These are phyloP conservation scores for Cephus cinctus DNA, from an alignment of 1,140 invertebrate genomes.

Conservation along the genomic window DNA sequence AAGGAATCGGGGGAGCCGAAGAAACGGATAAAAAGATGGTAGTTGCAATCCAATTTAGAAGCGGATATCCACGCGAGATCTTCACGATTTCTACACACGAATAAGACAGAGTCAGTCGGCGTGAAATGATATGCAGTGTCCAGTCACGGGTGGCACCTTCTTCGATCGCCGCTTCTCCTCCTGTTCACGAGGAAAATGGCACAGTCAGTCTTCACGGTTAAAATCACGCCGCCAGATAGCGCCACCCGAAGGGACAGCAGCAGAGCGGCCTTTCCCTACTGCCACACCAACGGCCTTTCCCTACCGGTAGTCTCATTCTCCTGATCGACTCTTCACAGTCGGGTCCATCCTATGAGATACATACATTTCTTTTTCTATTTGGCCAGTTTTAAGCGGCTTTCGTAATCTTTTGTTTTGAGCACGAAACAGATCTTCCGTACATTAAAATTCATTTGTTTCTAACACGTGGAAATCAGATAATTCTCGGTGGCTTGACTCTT, in stretches of 20 bases:
- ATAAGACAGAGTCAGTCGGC: slow-evolving; percentile 48
- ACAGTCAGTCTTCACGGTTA: slow-evolving; percentile 19
- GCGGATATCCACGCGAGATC: slow-evolving; percentile 56
- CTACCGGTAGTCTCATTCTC: too few relatives aligned
- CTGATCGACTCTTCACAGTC: too few relatives aligned
- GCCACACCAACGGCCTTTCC: too few relatives aligned
- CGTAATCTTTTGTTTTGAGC: too few relatives aligned
- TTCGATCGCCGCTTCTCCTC: slow-evolving; percentile 28
- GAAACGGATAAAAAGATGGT: slow-evolving; percentile 26
- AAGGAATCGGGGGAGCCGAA: too few relatives aligned
- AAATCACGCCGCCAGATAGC: slow-evolving; percentile 34
- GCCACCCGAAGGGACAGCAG: slow-evolving; percentile 34
- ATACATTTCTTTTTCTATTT: too few relatives aligned
- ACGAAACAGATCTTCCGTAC: too few relatives aligned
- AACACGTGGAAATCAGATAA: too few relatives aligned
- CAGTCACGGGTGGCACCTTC: slow-evolving; percentile 57
- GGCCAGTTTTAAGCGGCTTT: too few relatives aligned
- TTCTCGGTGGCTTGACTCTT: too few relatives aligned
- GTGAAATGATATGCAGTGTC: slow-evolving; percentile 58
- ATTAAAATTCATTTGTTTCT: too few relatives aligned
- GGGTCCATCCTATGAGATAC: too few relatives aligned
- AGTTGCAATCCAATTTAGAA: slow-evolving; percentile 56
- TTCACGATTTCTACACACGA: slow-evolving; percentile 59
- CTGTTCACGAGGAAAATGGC: slow-evolving; percentile 38
- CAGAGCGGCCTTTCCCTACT: neutral